Evolutionary conservation across 2,888 invertebrate species (phyloP).

Genomic region (Pogonocherus hispidulus): DNA sequence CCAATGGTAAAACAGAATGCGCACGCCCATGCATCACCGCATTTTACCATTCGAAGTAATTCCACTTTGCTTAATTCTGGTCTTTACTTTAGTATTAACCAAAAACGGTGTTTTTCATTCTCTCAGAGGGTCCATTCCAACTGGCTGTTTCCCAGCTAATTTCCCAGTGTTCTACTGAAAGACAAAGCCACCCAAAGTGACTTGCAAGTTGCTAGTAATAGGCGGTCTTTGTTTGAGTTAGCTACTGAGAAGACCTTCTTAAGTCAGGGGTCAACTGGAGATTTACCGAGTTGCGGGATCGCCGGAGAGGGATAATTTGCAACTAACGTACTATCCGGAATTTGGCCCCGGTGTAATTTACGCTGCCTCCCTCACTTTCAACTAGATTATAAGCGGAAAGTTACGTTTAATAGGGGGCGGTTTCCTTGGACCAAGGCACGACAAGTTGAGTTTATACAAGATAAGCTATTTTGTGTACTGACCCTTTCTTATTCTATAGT

Average conservation of each 20-base stretch:
- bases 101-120: too few species aligned
- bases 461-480: too few species aligned
- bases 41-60: too few species aligned
- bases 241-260: slow-evolving; percentile 31
- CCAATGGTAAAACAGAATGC: too few species aligned
- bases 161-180: slow-evolving; percentile 3
- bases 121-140: too few species aligned
- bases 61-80: too few species aligned
- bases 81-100: too few species aligned
- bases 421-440: too few species aligned
- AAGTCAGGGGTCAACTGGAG: slow-evolving; percentile 41
- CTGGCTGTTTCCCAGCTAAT: slow-evolving; percentile 2
- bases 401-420: not conserved
- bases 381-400: not conserved
- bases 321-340: slow-evolving; percentile 28
- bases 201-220: not conserved
- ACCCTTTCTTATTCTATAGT: too few species aligned
- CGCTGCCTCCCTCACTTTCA: not conserved
- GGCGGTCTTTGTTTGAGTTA: slow-evolving; percentile 35
- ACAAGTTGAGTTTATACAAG: too few species aligned
- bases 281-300: slow-evolving; percentile 32
- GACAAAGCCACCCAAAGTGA: not conserved
- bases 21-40: too few species aligned
- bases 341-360: slow-evolving; percentile 25
- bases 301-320: slow-evolving; percentile 34